Conservation (phyloP, 1,140 invertebrate species). For the Neodiprion lecontei region DNA sequence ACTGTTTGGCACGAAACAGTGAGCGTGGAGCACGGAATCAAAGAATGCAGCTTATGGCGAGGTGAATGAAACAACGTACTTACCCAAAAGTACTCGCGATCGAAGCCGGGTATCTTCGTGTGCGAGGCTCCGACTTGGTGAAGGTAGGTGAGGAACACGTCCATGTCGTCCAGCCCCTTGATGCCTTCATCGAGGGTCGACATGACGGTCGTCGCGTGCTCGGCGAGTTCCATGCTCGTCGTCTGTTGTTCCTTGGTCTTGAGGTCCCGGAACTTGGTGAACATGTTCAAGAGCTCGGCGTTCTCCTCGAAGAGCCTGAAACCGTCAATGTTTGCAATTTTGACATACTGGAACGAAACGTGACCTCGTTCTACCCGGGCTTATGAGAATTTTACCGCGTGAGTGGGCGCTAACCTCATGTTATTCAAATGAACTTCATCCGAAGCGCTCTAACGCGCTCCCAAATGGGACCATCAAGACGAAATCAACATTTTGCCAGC, state of each 20-base stretch:
- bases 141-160: conserved; percentile 83
- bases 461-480: not conserved
- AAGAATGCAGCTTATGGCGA: no score
- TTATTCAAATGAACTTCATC: not conserved
- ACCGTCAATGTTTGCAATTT: not conserved
- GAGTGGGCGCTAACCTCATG: conserved; percentile 9
- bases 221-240: conserved; percentile 79
- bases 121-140: conserved; percentile 84
- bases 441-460: not conserved
- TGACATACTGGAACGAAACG: not conserved
- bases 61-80: conserved; percentile 38
- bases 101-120: conserved; percentile 82
- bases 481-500: not conserved
- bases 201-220: conserved; percentile 91
- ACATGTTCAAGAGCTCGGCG: conserved; percentile 79
- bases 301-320: conserved; percentile 89
- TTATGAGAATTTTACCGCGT: not conserved
- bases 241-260: conserved; percentile 82
- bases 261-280: conserved; percentile 81
- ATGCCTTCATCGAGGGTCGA: conserved; percentile 86
- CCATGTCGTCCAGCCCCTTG: conserved; percentile 82
- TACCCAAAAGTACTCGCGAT: conserved; percentile 88
- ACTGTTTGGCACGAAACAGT: no score
- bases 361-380: not conserved
- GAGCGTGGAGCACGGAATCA: no score